Evolutionary conservation across 2,797 vertebrate genomes (phyloP), one percentile per base, ranked within the genome.

Genomic region (Scomberomorus guttatus): DNA sequence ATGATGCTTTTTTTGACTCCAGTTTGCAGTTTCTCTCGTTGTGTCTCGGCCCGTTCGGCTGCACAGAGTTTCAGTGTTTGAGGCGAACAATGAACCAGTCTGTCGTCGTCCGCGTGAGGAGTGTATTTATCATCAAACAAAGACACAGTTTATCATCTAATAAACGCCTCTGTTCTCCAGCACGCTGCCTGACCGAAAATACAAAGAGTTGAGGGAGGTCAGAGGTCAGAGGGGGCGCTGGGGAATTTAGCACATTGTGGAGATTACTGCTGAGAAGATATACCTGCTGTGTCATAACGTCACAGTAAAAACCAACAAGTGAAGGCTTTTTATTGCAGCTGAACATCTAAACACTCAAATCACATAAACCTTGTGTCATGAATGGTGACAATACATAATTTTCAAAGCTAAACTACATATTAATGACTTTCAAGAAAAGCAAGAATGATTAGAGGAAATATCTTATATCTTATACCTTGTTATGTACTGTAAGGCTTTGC

Each of bases 31-130:
- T 70, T 66, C 48, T 65, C 25, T 24, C 25, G 4, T 52, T 11
- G 58, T 25, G 27, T 62, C 20, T 56, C 27, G 14, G 12, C 15
- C 12, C 4, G 25, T 29, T 72, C 55, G 32, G 13, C 13, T 12
- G 5, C 75, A 92, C 85, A 92, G 75, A 55, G 68, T 75, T 59
- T 69, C 84, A 92, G 86, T 92, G 91, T 92, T 83, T n/a, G 72
- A 20, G 9, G 70, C 18, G 1, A 87, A 94, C 92, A 93, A 91
- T 51, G 83, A 64, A 48, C 10, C 75, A 10, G 77, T 34, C 73
- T 89, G 90, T 93, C 24, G 51, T 42, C 25, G 18, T 67, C 80
- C 78, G 48, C 79, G 87, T 89, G 89, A 90, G 91, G 70, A 81
- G 80, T 73, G 70, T 56, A 85, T 91, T 82, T 82, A 65, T 57